Conservation (phyloP, 2,888 invertebrate species). For the Eristalis arbustorum region DNA sequence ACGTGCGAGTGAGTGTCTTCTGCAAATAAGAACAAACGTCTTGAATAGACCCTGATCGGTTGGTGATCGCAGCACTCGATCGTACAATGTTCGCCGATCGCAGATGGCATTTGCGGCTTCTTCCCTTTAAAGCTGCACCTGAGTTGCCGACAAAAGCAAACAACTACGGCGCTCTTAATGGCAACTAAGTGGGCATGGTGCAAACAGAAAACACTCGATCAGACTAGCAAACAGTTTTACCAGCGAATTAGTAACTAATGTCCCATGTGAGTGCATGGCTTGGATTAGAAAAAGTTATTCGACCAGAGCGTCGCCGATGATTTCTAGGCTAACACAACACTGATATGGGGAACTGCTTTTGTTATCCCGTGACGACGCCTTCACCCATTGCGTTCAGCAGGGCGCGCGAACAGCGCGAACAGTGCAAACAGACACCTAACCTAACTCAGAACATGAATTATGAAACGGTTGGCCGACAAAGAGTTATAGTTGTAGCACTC, state of each 20-base stretch:
- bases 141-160: conserved; percentile 63
- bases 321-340: conserved; percentile 48
- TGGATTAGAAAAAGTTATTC: conserved; percentile 1
- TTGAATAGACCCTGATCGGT: conserved; percentile 63
- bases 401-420: conserved; percentile 55
- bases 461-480: conserved; percentile 46
- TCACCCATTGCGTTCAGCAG: conserved; percentile 53
- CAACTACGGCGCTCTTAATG: conserved; percentile 64
- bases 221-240: conserved; percentile 59
- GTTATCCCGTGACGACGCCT: neutral
- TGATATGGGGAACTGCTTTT: neutral
- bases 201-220: conserved; percentile 44
- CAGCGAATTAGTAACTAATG: conserved; percentile 50
- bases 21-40: conserved; percentile 46
- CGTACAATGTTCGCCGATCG: conserved; percentile 53
- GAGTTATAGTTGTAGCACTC: conserved; percentile 66
- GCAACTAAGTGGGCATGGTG: conserved; percentile 55
- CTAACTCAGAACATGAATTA: conserved; percentile 43
- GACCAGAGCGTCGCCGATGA: conserved; percentile 1
- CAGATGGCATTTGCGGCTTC: conserved; percentile 66
- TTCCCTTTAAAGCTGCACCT: conserved; percentile 55
- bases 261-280: conserved; percentile 28
- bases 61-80: conserved; percentile 65
- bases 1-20: conserved; percentile 47
- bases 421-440: conserved; percentile 59